phyloP scores from a whole-genome alignment of 2,113 vertebrate species.

The Nesoenas mayeri region DNA sequence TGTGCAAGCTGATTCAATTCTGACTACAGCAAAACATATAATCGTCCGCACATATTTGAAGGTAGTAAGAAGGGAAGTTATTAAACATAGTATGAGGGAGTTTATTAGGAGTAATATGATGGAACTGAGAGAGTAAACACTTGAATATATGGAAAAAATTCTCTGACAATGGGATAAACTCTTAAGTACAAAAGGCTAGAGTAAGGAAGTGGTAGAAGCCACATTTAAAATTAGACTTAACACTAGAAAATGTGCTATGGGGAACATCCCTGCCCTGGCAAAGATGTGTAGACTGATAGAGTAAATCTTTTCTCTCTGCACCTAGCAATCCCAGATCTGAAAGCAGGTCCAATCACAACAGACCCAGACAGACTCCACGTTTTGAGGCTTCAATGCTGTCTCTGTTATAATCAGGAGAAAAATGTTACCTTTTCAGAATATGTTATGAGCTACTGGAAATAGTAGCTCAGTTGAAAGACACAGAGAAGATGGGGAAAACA shows the following conservation, averaged over 20 bases:
- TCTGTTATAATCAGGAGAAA: neutral
- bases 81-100: constrained; percentile 9
- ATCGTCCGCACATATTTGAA: neutral
- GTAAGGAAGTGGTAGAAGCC: neutral
- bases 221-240: constrained; percentile 12
- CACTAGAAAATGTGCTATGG: neutral
- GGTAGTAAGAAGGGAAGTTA: constrained; percentile 35
- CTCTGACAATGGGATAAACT: constrained; percentile 12
- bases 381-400: neutral
- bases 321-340: neutral
- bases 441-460: neutral
- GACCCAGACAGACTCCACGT: neutral
- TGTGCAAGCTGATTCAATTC: neutral
- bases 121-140: neutral
- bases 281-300: neutral
- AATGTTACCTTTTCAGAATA: neutral
- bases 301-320: neutral
- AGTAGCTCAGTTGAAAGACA: neutral
- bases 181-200: neutral
- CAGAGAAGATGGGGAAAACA: neutral
- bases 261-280: neutral
- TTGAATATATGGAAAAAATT: constrained; percentile 18
- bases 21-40: neutral
- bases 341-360: neutral
- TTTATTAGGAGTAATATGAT: constrained; percentile 25